These are phyloP conservation scores for Dugesia japonica DNA, from an alignment of 2,888 invertebrate species.

Conservation along the genomic window DNA sequence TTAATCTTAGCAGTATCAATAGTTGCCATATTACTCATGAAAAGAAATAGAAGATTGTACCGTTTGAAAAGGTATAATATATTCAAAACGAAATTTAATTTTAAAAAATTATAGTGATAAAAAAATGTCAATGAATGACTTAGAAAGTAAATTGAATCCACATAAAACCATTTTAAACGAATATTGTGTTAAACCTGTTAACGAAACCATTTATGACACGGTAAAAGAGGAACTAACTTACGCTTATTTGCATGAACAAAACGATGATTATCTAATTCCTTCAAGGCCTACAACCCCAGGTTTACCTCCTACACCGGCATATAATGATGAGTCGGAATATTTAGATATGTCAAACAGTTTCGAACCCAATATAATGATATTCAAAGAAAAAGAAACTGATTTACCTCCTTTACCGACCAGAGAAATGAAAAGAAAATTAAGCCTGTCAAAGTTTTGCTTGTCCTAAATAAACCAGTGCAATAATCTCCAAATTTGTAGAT, in stretches of 20 bases:
- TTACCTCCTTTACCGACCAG: background rate
- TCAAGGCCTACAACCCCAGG: background rate
- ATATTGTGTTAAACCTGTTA: background rate
- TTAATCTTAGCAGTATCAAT: too few relatives aligned
- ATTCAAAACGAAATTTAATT: too few relatives aligned
- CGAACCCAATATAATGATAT: background rate
- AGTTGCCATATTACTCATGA: too few relatives aligned
- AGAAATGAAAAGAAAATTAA: conserved; percentile 1
- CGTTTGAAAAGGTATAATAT: too few relatives aligned
- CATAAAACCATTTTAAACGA: background rate
- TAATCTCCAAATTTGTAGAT: too few relatives aligned
- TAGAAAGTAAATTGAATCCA: background rate
- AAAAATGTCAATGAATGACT: background rate
- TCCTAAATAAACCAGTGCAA: too few relatives aligned
- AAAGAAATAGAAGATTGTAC: too few relatives aligned
- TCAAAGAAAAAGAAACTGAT: background rate
- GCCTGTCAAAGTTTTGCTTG: background rate
- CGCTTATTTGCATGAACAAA: background rate
- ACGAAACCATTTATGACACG: background rate
- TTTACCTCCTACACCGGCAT: background rate
- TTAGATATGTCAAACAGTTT: background rate
- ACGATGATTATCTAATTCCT: background rate
- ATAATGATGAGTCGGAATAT: background rate
- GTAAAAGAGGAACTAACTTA: background rate
- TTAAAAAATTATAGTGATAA: too few relatives aligned